These are phyloP conservation scores for Hoplias malabaricus DNA, from an alignment of 2,113 vertebrate species.

Conservation along the genomic window DNA sequence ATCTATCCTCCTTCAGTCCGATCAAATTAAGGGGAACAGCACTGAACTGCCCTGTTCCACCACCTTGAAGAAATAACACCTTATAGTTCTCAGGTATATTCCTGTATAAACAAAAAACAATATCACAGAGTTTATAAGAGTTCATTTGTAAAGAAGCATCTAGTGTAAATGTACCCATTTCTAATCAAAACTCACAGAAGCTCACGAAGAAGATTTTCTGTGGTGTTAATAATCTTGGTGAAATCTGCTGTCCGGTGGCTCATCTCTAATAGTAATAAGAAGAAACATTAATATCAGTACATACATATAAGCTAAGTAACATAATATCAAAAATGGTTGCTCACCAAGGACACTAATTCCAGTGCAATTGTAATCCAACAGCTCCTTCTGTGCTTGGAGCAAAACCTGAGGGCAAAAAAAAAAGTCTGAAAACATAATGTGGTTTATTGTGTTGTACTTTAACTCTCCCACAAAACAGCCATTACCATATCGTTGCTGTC, in stretches of 20 bases:
- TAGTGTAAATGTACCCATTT: background rate
- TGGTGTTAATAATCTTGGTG: conserved; percentile 81
- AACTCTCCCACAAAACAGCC: background rate
- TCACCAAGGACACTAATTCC: conserved; percentile 97
- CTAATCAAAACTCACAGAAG: conserved; percentile 85
- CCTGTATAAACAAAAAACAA: conserved; percentile 66
- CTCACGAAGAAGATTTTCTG: conserved; percentile 85
- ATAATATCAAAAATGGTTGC: conserved; percentile 32
- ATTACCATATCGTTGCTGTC: no score
- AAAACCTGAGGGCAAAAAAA: conserved; percentile 78
- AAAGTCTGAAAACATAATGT: background rate
- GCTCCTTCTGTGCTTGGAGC: conserved; percentile 86
- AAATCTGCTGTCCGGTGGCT: conserved; percentile 94
- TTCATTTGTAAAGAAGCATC: background rate
- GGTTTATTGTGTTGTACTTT: background rate
- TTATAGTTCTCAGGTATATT: conserved; percentile 94
- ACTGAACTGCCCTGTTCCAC: conserved; percentile 91
- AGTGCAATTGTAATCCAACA: conserved; percentile 81
- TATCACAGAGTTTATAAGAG: background rate
- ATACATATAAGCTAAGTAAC: background rate
- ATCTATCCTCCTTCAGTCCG: conserved; percentile 81
- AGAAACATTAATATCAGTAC: background rate
- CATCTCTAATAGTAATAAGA: conserved; percentile 81
- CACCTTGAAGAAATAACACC: conserved; percentile 93
- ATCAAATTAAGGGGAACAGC: conserved; percentile 92